phyloP scores from a whole-genome alignment of 2,113 vertebrate genomes.

The Cranoglanis bouderius region DNA sequence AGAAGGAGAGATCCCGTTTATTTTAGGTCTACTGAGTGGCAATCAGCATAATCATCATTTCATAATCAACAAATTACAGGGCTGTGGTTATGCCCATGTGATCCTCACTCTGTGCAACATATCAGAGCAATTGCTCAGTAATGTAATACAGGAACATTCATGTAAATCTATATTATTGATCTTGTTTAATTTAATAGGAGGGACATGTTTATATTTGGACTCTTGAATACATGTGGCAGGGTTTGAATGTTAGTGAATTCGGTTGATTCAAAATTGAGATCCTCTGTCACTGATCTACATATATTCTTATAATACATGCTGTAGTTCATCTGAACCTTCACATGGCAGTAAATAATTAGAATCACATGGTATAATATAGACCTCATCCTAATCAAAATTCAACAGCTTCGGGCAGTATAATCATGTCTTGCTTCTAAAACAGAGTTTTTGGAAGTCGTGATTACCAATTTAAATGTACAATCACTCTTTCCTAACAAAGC shows the following conservation, averaged over 20 bases:
- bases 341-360: slow-evolving; percentile 79
- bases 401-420: slow-evolving; percentile 72
- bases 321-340: slow-evolving; percentile 72
- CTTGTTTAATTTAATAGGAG: slow-evolving; percentile 68
- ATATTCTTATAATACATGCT: slow-evolving; percentile 71
- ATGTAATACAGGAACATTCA: slow-evolving; percentile 66
- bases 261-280: slow-evolving; percentile 70
- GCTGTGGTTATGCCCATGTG: slow-evolving; percentile 58
- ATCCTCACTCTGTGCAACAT: slow-evolving; percentile 55
- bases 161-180: slow-evolving; percentile 76
- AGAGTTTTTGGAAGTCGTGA: slow-evolving; percentile 53
- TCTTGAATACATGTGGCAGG: slow-evolving; percentile 65
- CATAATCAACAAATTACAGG: slow-evolving; percentile 50
- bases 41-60: slow-evolving; percentile 62
- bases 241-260: slow-evolving; percentile 70
- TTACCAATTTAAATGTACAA: slow-evolving; percentile 46
- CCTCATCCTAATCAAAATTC: slow-evolving; percentile 71
- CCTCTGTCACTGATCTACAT: slow-evolving; percentile 60
- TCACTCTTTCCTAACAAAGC: slow-evolving; percentile 45
- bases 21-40: slow-evolving; percentile 70
- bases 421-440: slow-evolving; percentile 56
- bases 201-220: slow-evolving; percentile 52
- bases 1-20: slow-evolving; percentile 59
- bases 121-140: slow-evolving; percentile 48
- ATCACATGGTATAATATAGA: slow-evolving; percentile 75